Evolutionary conservation across 2,888 invertebrate genomes (phyloP), one percentile per base, ranked within the genome.

Genomic region (Myathropa florea): DNA sequence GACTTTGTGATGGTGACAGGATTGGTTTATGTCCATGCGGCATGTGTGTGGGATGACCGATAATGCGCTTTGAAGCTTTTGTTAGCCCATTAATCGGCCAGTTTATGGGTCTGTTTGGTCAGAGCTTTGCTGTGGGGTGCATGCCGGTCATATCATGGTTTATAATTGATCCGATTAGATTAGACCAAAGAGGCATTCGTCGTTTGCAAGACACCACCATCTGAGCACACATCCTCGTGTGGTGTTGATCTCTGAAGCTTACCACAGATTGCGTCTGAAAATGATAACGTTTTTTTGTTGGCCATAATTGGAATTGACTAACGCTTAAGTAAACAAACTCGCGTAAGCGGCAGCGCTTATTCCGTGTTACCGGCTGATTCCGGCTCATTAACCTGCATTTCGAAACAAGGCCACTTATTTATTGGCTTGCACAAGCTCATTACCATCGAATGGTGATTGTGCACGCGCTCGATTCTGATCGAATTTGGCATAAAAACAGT

Each of bases 361-460:
- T 65, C 39, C 67, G 72, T 79, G 68, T 79, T 70, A 79, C 75
- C 71, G 84, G 84, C 68, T 71, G 61, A 76, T 80, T 75, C 75
- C 75, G 55, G 23, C 65, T 80, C 80, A 84, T 84, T 83, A 83
- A 75, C 75, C 39, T 60, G 46, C 65, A 24, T 55, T 53, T 33
- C 60, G 36, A 67, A 70, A 63, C 12, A 28, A 33, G 23, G 12
- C 23, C 33, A 46, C 46, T 46, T 46, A 46, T 46, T 46, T 46
- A 18, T 46, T 46, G 55, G 28, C 39, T 70, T 70, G 28, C 39
- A 82, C 70, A 59, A 65, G 75, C 75, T 70, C 67, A 68, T 75
- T 67, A 75, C 36, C 61, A 64, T 23, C 46, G 39, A 18, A 60
- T 59, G 57, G 24, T 21, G 21, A 70, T 64, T 76, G 68, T 70